Percentiles rank a stretch among this genome's conserved stretches.
These are phyloP conservation scores for Luehdorfia chinensis DNA, from an alignment of 1,140 invertebrate genomes.

Conservation along the genomic window DNA sequence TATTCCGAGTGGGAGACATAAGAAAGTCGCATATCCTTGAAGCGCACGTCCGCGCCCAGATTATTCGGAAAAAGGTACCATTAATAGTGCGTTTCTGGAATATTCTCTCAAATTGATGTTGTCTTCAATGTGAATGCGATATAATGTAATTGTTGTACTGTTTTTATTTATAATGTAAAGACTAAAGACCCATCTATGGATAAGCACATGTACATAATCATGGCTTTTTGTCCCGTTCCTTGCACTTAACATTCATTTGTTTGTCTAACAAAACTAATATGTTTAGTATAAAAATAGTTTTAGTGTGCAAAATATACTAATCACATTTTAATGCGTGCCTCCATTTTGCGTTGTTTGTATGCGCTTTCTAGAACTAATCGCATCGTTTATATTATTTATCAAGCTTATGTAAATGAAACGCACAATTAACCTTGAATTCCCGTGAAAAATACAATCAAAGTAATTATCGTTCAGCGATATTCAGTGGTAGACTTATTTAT, in stretches of 20 bases:
- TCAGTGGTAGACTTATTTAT: no score
- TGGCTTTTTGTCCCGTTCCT: slow-evolving; percentile 20
- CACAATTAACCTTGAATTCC: slow-evolving; percentile 2
- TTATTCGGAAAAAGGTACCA: slow-evolving; percentile 77
- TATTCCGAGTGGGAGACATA: slow-evolving; percentile 77
- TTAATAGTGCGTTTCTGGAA: slow-evolving; percentile 22
- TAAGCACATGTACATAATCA: slow-evolving; percentile 15
- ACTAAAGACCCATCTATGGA: slow-evolving; percentile 48
- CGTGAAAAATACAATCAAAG: not conserved
- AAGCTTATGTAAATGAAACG: slow-evolving; percentile 2
- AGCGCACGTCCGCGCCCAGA: slow-evolving; percentile 74
- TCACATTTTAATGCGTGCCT: no score
- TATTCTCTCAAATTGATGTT: slow-evolving; percentile 15
- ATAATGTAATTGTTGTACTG: slow-evolving; percentile 19
- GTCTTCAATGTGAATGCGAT: slow-evolving; percentile 18
- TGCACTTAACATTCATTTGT: slow-evolving; percentile 18
- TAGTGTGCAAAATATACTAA: no score
- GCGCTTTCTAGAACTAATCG: slow-evolving; percentile 3
- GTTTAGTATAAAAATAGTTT: not conserved
- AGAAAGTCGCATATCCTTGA: slow-evolving; percentile 77
- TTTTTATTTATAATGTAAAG: slow-evolving; percentile 28
- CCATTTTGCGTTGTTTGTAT: not conserved
- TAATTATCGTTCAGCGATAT: no score
- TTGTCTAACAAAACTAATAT: not conserved
- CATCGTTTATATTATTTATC: not conserved